Base-by-base conservation (phyloP, 1,140 invertebrate species). In the Eulimnadia texana region DNA sequence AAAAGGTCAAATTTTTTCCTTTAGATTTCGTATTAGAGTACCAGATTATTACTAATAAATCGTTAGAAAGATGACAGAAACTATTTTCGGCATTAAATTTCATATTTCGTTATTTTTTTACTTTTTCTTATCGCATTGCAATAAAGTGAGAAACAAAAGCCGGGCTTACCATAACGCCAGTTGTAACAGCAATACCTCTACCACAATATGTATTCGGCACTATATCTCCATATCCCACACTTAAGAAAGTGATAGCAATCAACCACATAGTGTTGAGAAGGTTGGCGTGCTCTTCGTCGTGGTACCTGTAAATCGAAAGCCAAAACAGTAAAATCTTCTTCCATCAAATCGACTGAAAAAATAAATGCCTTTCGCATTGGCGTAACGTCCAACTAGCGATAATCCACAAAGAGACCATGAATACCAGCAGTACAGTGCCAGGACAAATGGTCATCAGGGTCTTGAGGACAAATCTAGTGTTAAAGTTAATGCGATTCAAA, bases 391-490 rank as follows among this genome's bases (percentile, higher is more conserved):
- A 99, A 68, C 90, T 96, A 52, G 94, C 94, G 67, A 99, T 98
- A 74, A 99, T 95, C 95, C 96, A 99, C 54, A 99, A 78, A 0
- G 95, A 98, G 59, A 99, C 89, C 88, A 98, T 98, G 77, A 98
- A 97, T 59, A 98, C 93, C 64, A 97, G 79, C 66, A 99, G 81
- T 62, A 99, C 93, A 53, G 94, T 98, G 66, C 95, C 97, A 24
- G 97, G 97, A 76, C 94, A 99, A 71, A 99, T 97, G 70, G 95
- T 99, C 96, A 99, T 99, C 66, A 99, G 78, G 53, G 96, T 99
- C 79, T 99, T 99, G 69, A 99, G 82, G 69, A 99, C 95, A 78
- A 99, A 99, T 71, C 87, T 83, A 13, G 96, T 98, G 78, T 99
- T 98, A 81, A 99, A 99, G 79, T 98, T 98, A 75, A 99, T 98